A percentile compares a stretch with the other conserved stretches of the same genome.
These are phyloP conservation scores for Peromyscus eremicus DNA, from an alignment of 2,797 vertebrate genomes.

Conservation along the genomic window DNA sequence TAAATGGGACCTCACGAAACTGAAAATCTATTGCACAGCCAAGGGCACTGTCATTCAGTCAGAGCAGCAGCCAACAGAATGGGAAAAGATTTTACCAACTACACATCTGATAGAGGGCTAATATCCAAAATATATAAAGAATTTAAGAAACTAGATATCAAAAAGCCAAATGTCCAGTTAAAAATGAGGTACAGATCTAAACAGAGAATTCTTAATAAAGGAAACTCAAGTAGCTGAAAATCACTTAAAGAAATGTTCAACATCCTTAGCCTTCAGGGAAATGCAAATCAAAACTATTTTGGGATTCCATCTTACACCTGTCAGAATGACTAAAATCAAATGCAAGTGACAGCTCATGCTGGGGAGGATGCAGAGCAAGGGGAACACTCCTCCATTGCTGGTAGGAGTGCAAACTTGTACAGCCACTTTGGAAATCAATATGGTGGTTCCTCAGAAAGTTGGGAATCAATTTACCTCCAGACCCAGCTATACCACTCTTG, in stretches of 20 bases:
- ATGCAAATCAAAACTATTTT: neutral
- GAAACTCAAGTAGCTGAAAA: neutral
- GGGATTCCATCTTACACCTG: neutral
- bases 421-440: neutral
- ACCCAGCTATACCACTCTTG: neutral
- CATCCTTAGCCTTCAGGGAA: neutral
- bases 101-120: neutral
- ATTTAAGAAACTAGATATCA: neutral
- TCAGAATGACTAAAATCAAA: neutral
- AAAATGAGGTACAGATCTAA: neutral
- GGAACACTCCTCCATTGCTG: neutral
- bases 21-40: neutral
- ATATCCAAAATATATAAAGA: neutral
- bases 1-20: neutral
- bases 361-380: neutral
- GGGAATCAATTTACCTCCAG: neutral
- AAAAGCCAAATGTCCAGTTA: neutral
- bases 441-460: no score
- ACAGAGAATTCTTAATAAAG: neutral
- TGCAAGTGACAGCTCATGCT: neutral
- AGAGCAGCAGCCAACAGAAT: neutral
- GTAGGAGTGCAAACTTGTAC: neutral
- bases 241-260: neutral
- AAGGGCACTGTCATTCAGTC: neutral
- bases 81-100: neutral